Evolutionary conservation across 2,113 vertebrate genomes (phyloP), one percentile per base, ranked within the genome.

Genomic region (Callipepla squamata): DNA sequence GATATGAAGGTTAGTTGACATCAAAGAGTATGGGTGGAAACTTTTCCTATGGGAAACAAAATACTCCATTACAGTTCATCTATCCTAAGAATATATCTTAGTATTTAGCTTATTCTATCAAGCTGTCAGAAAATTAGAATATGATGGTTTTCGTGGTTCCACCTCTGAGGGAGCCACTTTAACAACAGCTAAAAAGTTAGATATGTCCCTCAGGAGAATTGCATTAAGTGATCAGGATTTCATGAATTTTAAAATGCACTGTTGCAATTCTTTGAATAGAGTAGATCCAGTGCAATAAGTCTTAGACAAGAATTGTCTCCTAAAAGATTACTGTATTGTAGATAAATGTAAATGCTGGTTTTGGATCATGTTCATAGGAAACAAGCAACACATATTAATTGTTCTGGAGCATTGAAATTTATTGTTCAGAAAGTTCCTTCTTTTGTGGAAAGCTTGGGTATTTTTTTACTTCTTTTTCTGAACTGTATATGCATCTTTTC

Each of bases 1-100:
- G 97, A 97, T 97, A 97, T 96, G 97, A 97, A 97, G 95, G 93
- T 96, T 97, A 97, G 94, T 75, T 98, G 97, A 95, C 96, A 95
- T 97, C 93, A 92, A 93, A 94, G 92, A 96, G 87, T 96, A 91
- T 73, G 92, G 97, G 80, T 93, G 76, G 85, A 97, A 97, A 91
- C 92, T 80, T 97, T 97, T 97, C 97, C 96, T 97, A 87, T 97
- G 97, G 96, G 97, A 97, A 97, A 96, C 85, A 96, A 97, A 96
- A 95, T 93, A 85, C 94, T 97, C 97, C 95, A 84, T 97, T 97
- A 75, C 80, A 85, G 93, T 97, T 97, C 86, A 88, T 97, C 94
- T 97, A 32, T 92, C 79, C 81, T 75, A 92, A 95, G 89, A 97
- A 87, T 90, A 94, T 25, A 28, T 15, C 26, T 53, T 53, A 28